Evolutionary conservation across 2,113 vertebrate species (phyloP), one percentile per base, ranked within the genome.

Genomic region (Merops nubicus): DNA sequence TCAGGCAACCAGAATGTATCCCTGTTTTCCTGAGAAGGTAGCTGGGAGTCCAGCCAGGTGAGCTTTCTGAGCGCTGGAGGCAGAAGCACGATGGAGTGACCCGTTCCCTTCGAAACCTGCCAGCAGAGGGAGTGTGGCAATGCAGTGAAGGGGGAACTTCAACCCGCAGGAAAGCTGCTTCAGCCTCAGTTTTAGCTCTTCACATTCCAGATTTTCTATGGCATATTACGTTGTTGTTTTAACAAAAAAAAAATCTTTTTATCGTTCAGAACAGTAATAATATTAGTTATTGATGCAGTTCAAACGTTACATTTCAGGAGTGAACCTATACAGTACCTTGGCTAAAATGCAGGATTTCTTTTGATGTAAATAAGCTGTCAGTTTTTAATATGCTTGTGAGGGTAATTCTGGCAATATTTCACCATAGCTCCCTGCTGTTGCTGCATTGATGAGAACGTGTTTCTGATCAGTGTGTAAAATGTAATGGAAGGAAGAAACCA

Each of bases 41-140:
- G 69, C 38, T 18, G 69, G 31, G 36, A 59, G 11, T 62, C 14
- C 77, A 47, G 36, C 11, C 48, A 3, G 8, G 4, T 8, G 26
- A 48, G 11, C 2, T 22, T 68, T 70, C 28, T 15, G 2, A 12
- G 38, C 31, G n/a, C 38, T 54, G 40, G 31, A 70, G 31, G 43
- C 28, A 34, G 60, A 47, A 68, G 29, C 56, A 10, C 6, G 13
- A 4, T 8, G 47, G 13, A 83, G 31, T 7, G 34, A 5, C 34
- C 5, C 20, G 15, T 21, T 72, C 25, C 11, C 3, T 43, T 70
- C 63, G 12, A 45, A 29, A 23, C 73, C 36, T 83, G 65, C 91
- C 96, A 85, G 89, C 69, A 97, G 92, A 91, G 93, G 93, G 95
- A 94, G 91, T 26, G 40, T 40, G 76, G 54, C 67, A 33, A 12